Conservation (phyloP, 64 coral and sea anemone species). For the Actinia equina region DNA sequence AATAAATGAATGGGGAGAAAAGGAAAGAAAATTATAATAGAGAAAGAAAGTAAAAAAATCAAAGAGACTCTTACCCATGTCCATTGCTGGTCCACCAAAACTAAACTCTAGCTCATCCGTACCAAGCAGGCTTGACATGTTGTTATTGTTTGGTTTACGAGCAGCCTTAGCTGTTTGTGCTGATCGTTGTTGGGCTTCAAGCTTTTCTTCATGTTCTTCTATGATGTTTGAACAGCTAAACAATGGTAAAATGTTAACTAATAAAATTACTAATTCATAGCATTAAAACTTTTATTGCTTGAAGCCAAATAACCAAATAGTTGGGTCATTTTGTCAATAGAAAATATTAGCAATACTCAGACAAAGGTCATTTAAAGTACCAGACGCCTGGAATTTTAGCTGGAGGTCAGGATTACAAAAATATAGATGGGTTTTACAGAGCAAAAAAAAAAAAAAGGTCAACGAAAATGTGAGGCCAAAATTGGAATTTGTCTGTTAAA, state of each 20-base stretch:
- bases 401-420: too few species aligned
- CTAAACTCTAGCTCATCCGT: conserved; percentile 87
- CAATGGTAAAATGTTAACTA: neutral
- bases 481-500: too few species aligned
- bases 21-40: too few species aligned
- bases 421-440: too few species aligned
- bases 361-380: too few species aligned
- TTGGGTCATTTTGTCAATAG: too few species aligned
- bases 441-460: too few species aligned
- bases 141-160: conserved; percentile 57
- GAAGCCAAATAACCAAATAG: too few species aligned
- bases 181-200: conserved; percentile 38
- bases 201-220: conserved; percentile 81
- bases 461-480: too few species aligned
- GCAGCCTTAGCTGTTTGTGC: conserved; percentile 16
- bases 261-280: neutral
- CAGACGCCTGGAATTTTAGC: too few species aligned
- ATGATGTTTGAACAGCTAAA: conserved; percentile 88
- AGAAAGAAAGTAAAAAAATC: neutral
- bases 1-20: neutral
- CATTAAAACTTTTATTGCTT: too few species aligned
- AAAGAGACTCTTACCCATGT: conserved; percentile 56
- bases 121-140: conserved; percentile 53
- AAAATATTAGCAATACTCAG: too few species aligned
- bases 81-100: conserved; percentile 84